phyloP scores from a whole-genome alignment of 2,113 vertebrate species.

The Dascyllus trimaculatus region DNA sequence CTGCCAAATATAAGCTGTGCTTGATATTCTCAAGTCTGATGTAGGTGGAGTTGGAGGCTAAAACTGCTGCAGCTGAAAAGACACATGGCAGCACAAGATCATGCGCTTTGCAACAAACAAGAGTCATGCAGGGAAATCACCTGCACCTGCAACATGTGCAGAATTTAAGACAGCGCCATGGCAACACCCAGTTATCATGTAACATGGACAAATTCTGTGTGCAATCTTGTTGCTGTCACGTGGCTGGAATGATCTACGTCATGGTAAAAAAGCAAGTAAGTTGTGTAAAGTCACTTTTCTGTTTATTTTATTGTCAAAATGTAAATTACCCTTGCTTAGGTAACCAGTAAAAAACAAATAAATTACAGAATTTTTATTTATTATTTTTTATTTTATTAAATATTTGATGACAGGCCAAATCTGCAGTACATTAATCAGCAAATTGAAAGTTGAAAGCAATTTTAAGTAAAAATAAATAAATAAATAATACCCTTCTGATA shows the following conservation, averaged over 20 bases:
- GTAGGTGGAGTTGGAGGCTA: background rate
- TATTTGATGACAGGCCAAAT: too few relatives aligned
- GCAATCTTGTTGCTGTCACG: background rate
- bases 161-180: background rate
- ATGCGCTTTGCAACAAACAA: background rate
- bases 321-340: too few relatives aligned
- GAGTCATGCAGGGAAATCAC: background rate
- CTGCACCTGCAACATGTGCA: background rate
- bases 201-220: background rate
- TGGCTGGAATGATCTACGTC: background rate
- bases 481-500: too few relatives aligned
- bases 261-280: background rate
- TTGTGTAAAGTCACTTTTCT: background rate
- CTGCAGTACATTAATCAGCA: too few relatives aligned
- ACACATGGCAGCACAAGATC: slow-evolving; percentile 8
- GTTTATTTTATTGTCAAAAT: too few relatives aligned
- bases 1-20: background rate
- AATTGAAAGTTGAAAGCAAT: background rate
- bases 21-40: background rate
- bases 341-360: too few relatives aligned
- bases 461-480: background rate
- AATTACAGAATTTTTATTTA: too few relatives aligned
- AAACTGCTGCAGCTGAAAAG: slow-evolving; percentile 11
- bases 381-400: too few relatives aligned
- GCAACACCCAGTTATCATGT: background rate